phyloP scores from a whole-genome alignment of 2,888 invertebrate species.

The Galerucella pusilla region DNA sequence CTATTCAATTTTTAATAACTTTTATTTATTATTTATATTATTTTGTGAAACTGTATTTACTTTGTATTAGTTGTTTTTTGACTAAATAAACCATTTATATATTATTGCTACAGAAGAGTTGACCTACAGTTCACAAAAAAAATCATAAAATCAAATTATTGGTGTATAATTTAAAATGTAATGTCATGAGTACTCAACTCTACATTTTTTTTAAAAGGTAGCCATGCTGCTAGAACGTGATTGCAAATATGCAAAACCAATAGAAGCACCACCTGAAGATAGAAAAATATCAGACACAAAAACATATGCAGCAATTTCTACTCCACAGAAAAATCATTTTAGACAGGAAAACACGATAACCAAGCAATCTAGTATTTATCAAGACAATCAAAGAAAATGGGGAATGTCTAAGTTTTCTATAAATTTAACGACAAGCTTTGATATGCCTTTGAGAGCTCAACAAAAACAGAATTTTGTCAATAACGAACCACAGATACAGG shows the following conservation, averaged over 20 bases:
- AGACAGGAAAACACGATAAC: conserved; percentile 34
- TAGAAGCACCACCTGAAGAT: conserved; percentile 50
- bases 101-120: too few relatives aligned
- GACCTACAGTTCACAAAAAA: too few relatives aligned
- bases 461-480: conserved; percentile 45
- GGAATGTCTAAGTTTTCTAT: conserved; percentile 71
- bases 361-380: conserved; percentile 32
- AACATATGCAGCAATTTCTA: conserved; percentile 41
- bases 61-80: too few relatives aligned
- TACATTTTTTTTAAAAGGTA: conserved; percentile 68
- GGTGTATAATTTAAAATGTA: background rate
- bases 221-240: conserved; percentile 67
- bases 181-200: background rate
- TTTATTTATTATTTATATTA: too few relatives aligned
- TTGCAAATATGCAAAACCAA: conserved; percentile 53
- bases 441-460: conserved; percentile 65
- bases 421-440: conserved; percentile 79
- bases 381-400: conserved; percentile 60
- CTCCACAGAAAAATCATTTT: conserved; percentile 49
- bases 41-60: too few relatives aligned
- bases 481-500: conserved; percentile 55
- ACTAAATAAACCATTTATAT: too few relatives aligned
- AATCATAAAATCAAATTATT: too few relatives aligned
- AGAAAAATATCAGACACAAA: conserved; percentile 10
- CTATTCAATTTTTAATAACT: too few relatives aligned